Conservation (phyloP, 1,140 invertebrate species). For the Papilio dardanus region DNA sequence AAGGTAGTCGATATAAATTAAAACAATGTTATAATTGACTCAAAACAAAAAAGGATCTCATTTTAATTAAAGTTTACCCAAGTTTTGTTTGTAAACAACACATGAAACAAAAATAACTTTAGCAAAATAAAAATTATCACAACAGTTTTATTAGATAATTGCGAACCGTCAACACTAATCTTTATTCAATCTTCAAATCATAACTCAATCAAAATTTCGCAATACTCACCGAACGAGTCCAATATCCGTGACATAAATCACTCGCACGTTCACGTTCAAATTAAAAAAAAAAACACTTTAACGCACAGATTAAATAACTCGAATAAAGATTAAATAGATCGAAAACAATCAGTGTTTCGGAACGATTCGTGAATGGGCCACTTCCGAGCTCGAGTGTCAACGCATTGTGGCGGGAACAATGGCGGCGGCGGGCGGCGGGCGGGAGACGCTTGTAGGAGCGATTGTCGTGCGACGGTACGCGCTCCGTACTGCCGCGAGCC, state of each 20-base stretch:
- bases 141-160: background rate
- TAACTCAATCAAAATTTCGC: conserved; percentile 47
- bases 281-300: conserved; percentile 46
- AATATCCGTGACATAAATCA: conserved; percentile 55
- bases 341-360: conserved; percentile 49
- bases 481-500: conserved; percentile 20
- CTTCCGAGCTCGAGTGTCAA: conserved; percentile 60
- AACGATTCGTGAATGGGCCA: conserved; percentile 48
- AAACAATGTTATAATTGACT: background rate
- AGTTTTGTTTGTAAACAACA: background rate
- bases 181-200: conserved; percentile 47
- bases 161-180: background rate
- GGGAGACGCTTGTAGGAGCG: conserved; percentile 23
- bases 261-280: conserved; percentile 48
- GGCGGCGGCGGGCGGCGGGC: conserved; percentile 30
- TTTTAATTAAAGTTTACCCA: background rate
- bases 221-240: conserved; percentile 59
- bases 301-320: conserved; percentile 49
- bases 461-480: conserved; percentile 37
- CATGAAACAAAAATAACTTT: background rate
- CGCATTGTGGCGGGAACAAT: conserved; percentile 67
- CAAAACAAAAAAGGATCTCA: background rate
- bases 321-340: conserved; percentile 29
- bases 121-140: background rate
- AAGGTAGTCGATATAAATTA: background rate